Evolutionary conservation across 2,888 invertebrate genomes (phyloP).

Genomic region (Calameuta pallipes): DNA sequence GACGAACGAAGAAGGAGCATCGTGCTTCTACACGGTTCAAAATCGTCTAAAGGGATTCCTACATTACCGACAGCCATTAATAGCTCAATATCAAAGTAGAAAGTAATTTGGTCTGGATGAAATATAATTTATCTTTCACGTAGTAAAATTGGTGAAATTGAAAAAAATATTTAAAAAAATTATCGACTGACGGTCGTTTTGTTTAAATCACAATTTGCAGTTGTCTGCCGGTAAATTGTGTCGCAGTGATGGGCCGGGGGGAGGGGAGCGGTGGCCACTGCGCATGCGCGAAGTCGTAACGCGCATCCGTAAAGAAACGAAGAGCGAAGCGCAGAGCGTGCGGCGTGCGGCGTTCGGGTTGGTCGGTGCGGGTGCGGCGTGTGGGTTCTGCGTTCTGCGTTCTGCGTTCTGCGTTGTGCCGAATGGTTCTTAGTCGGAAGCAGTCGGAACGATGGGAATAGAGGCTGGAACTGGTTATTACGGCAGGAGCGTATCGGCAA

Average conservation of each 20-base stretch:
- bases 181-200: not conserved
- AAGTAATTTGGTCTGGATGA: not conserved
- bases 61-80: not conserved
- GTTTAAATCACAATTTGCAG: not conserved
- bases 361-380: no score
- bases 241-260: no score
- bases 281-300: not conserved
- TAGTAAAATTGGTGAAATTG: not conserved
- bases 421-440: not conserved
- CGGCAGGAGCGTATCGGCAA: constrained; percentile 4
- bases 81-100: not conserved
- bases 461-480: not conserved
- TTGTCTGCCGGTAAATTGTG: not conserved
- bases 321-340: not conserved
- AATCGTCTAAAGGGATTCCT: not conserved
- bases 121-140: not conserved
- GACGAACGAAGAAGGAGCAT: no score
- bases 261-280: not conserved
- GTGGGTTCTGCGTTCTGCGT: no score
- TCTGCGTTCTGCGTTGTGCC: not conserved
- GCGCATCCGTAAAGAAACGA: not conserved
- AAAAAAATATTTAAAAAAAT: not conserved
- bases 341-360: not conserved
- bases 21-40: no score
- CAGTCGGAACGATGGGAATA: not conserved